Evolutionary conservation across 2,113 vertebrate species (phyloP).

Genomic region (Myanophis thanlyinensis): DNA sequence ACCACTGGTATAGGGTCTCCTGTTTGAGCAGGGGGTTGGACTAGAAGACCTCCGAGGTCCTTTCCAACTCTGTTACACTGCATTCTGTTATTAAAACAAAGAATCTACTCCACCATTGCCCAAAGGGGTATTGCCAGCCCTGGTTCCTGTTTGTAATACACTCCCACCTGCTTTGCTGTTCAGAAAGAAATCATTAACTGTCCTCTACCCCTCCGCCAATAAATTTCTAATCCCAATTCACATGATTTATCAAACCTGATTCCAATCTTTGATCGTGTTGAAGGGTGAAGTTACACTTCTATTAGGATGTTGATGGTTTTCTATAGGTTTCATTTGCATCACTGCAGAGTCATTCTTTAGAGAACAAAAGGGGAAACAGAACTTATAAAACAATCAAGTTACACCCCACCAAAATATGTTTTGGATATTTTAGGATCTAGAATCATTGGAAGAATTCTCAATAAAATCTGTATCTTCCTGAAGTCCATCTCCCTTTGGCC

Average conservation of each 20-base stretch:
- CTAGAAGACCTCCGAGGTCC: background rate
- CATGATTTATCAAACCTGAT: slow-evolving; percentile 22
- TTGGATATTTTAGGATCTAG: background rate
- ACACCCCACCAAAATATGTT: background rate
- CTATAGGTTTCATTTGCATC: background rate
- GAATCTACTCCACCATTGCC: background rate
- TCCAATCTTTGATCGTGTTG: background rate
- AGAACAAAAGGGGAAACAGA: background rate
- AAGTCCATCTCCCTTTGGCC: too few relatives aligned
- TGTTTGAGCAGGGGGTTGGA: background rate
- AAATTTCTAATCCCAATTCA: background rate
- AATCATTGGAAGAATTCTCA: background rate
- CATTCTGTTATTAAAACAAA: background rate
- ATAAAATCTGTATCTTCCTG: background rate
- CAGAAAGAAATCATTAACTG: background rate
- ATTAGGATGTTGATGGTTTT: background rate
- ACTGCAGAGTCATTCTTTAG: slow-evolving; percentile 4
- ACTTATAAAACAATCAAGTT: background rate
- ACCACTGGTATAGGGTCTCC: background rate
- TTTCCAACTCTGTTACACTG: background rate
- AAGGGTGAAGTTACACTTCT: background rate
- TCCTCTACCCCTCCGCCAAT: background rate
- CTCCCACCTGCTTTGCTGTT: background rate
- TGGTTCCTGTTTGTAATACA: background rate
- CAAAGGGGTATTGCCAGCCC: background rate